Base-by-base conservation (phyloP, 2,888 invertebrate species). In the Chymomyza fuscimana region DNA sequence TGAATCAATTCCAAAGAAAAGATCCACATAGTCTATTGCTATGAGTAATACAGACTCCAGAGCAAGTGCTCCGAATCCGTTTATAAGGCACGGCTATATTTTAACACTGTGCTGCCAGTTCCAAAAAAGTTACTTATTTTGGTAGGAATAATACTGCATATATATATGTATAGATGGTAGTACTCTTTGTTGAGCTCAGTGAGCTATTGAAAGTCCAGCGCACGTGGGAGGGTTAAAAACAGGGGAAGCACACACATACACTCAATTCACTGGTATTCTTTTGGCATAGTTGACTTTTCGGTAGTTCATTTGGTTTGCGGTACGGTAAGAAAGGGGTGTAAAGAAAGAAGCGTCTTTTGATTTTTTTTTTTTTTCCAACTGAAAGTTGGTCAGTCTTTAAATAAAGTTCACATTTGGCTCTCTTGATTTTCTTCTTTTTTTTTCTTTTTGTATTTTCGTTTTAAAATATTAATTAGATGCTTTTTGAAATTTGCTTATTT, bases 351-450 rank as follows among this genome's bases (percentile, higher is more conserved):
- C 58, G 58, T 58, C 58, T 58, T 58, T 58, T 29, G 29, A 58
- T 22, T 5, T 58, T 12, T 25, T 29, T 5, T 32, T 32, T 7
- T 12, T 58, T 25, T 25, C 19, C 22, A 58, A 19, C 54, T 54
- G n/a, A n/a, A n/a, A n/a, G n/a, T n/a, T n/a, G n/a, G 58, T 58
- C 58, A 58, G 58, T 58, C 58, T 58, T 66, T 66, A 86, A 86
- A 87, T 86, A 86, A 86, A 86, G 87, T 86, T 86, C 85, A 79
- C 85, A 85, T 69, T 78, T 80, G 19, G 15, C 80, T 86, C 82
- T 79, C 80, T 76, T 82, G 19, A 4, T 56, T 75, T 78, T 73
- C 80, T 68, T 81, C 72, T 87, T 78, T 80, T 77, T 77, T 77
- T 67, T 76, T 69, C 67, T 72, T 74, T 67, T 70, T 69, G 40